These are phyloP conservation scores for Platorchestia sp. DNA, from an alignment of 1,140 invertebrate species.

Conservation along the genomic window DNA sequence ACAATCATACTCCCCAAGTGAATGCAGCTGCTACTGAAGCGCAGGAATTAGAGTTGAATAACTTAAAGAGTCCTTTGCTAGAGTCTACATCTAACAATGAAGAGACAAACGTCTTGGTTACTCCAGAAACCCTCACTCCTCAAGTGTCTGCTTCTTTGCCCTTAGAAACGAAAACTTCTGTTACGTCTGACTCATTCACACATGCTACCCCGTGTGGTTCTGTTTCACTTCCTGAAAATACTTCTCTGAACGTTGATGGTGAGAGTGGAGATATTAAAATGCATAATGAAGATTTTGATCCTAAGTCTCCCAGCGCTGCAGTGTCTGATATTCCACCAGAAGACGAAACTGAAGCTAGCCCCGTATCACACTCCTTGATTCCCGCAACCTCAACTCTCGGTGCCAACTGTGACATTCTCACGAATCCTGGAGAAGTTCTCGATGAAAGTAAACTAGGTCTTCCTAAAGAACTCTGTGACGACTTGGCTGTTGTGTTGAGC, in stretches of 20 bases:
- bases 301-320: background rate
- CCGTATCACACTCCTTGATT: slow-evolving; percentile 24
- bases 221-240: background rate
- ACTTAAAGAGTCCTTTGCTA: background rate
- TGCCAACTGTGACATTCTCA: slow-evolving; percentile 72
- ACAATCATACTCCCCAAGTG: background rate
- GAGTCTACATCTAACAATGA: background rate
- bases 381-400: slow-evolving; percentile 27
- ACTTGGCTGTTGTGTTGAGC: slow-evolving; percentile 76
- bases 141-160: background rate
- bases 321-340: background rate
- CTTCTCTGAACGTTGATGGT: background rate
- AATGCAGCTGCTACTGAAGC: background rate
- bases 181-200: background rate
- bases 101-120: background rate
- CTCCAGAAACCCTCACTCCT: background rate
- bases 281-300: background rate
- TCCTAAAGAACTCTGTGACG: slow-evolving; percentile 76
- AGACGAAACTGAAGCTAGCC: background rate
- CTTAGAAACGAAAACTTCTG: background rate
- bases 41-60: background rate
- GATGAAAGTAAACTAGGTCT: slow-evolving; percentile 75
- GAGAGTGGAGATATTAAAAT: background rate
- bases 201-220: background rate
- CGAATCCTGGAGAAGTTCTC: slow-evolving; percentile 72